Percentiles rank a stretch among this genome's conserved stretches.
Evolutionary conservation across 2,113 vertebrate species (phyloP).

Genomic region (Fulica atra): DNA sequence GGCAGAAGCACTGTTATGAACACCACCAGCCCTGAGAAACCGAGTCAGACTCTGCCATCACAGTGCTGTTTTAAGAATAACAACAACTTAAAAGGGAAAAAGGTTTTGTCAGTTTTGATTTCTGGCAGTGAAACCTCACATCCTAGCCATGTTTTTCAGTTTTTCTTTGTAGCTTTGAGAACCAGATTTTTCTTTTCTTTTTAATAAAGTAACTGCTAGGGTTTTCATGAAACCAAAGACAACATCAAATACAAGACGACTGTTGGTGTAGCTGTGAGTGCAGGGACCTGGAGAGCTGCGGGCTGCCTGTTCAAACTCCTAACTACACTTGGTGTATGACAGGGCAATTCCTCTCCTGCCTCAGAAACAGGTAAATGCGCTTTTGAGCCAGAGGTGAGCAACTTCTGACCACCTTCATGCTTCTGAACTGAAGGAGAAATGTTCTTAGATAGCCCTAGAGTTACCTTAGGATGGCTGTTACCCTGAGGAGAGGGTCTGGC

Average conservation of each 20-base stretch:
- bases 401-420: too few relatives aligned
- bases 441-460: not conserved
- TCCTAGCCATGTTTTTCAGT: not conserved
- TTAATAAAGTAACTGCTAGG: too few relatives aligned
- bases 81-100: not conserved
- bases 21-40: not conserved
- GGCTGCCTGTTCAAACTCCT: not conserved
- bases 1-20: not conserved
- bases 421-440: not conserved
- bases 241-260: fast-evolving
- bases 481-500: not conserved
- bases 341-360: not conserved
- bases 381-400: not conserved
- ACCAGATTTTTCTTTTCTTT: not conserved
- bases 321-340: fast-evolving
- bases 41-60: not conserved
- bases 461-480: not conserved
- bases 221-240: not conserved
- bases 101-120: not conserved
- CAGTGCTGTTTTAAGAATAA: not conserved
- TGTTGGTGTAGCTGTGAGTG: not conserved
- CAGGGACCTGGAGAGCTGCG: not conserved
- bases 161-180: not conserved
- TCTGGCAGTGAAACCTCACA: not conserved
- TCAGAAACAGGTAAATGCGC: not conserved